Evolutionary conservation across 2,797 vertebrate species (phyloP), one percentile per base, ranked within the genome.

Genomic region (Sylvia borin): DNA sequence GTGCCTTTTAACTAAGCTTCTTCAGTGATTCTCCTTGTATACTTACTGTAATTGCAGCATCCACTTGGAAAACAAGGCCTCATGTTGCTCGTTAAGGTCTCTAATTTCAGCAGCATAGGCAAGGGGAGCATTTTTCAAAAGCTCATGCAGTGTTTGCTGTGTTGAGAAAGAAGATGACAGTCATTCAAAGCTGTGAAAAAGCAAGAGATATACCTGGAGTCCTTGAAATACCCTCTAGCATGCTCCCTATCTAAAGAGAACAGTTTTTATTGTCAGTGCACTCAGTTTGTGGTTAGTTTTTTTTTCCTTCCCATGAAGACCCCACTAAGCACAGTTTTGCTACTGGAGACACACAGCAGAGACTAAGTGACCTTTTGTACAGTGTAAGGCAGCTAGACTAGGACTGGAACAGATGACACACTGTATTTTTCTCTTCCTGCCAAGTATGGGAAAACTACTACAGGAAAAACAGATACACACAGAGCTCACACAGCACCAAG

Each of bases 21-120:
- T 85, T 85, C 42, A 81, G 26, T 45, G 27, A 36, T 83, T 87
- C 40, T 64, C 75, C 71, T 16, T 71, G 51, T 61, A 85, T 96
- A 98, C 98, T 98, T 97, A 99, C 99, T 98, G 99, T 97, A 99
- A 97, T 87, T 99, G 99, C 72, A 99, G 96, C 98, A 99, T 99
- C 99, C 99, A 99, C 95, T 99, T 99, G 95, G 97, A 98, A 96
- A 99, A 99, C 85, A 99, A 96, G 73, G 97, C 98, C 93, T 98
- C 97, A 24, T 99, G 96, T 88, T 98, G 98, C 73, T 97, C 94
- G 97, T 98, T 98, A 83, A 99, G 98, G 74, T 97, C 97, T 91
- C 98, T 95, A 86, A 99, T 98, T 96, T 99, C 99, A 76, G 97
- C 94, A 73, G 98, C 96, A 96, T 98, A 99, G 92, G 98, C 97